phyloP scores from a whole-genome alignment of 2,797 vertebrate species.

The Clarias fuscus region DNA sequence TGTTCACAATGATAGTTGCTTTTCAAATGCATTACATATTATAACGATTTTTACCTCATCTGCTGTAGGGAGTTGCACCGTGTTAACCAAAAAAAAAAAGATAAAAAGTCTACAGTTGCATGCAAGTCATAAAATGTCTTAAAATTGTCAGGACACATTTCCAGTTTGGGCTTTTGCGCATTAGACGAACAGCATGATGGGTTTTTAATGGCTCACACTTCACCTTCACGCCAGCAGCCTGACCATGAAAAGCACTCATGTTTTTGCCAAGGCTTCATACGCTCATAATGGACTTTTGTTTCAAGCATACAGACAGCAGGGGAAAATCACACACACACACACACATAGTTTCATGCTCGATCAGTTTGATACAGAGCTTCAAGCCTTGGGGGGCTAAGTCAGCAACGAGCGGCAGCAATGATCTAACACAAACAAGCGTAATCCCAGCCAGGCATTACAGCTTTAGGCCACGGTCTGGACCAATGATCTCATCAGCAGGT shows the following conservation, averaged over 20 bases:
- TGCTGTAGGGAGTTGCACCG: background rate
- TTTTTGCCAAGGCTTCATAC: constrained; percentile 39
- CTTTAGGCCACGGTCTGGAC: constrained; percentile 55
- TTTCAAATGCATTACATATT: background rate
- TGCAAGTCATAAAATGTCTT: background rate
- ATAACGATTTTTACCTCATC: background rate
- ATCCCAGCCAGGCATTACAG: constrained; percentile 56
- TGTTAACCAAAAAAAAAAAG: background rate
- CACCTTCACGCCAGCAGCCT: constrained; percentile 26
- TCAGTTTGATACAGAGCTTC: constrained; percentile 59
- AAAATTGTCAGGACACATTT: background rate
- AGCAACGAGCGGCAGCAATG: constrained; percentile 61
- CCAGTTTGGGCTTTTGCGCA: constrained; percentile 18
- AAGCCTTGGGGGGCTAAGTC: constrained; percentile 57
- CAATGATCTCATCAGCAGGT: constrained; percentile 63
- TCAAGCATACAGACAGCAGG: constrained; percentile 21
- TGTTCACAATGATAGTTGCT: background rate
- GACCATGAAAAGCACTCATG: constrained; percentile 27
- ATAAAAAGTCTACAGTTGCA: background rate
- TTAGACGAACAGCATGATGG: background rate
- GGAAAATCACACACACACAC: background rate
- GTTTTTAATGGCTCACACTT: constrained; percentile 22
- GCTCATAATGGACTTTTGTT: constrained; percentile 52
- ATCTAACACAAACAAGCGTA: constrained; percentile 68
- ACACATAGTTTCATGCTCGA: constrained; percentile 49